phyloP scores from a whole-genome alignment of 1,140 invertebrate species.

The Nasonia vitripennis region DNA sequence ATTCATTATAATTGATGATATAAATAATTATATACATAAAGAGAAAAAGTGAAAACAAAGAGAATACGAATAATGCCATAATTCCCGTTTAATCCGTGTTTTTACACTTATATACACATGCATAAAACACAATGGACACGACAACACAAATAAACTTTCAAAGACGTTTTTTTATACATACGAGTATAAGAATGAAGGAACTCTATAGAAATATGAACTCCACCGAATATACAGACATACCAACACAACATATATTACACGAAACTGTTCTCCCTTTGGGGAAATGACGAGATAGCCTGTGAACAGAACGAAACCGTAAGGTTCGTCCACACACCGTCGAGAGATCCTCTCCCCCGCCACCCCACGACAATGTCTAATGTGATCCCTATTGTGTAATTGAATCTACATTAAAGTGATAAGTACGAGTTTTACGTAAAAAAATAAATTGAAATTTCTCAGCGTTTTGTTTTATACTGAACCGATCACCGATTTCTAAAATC shows the following conservation, averaged over 20 bases:
- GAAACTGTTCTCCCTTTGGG: background rate
- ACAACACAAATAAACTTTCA: background rate
- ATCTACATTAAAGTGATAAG: conserved; percentile 59
- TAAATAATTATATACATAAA: conserved; percentile 76
- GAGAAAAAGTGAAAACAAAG: conserved; percentile 36
- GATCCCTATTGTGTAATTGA: conserved; percentile 66
- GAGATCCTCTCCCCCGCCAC: conserved; percentile 41
- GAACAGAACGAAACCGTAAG: conserved; percentile 6
- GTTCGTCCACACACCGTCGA: conserved; percentile 36
- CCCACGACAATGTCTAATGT: conserved; percentile 64
- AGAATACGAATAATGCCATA: conserved; percentile 32
- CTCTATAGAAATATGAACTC: background rate
- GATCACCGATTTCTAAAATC: background rate
- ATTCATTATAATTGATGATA: conserved; percentile 76
- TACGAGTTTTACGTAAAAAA: conserved; percentile 58
- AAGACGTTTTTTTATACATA: conserved; percentile 22
- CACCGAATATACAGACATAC: background rate
- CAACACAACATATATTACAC: background rate
- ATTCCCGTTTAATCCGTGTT: conserved; percentile 23
- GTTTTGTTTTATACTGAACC: conserved; percentile 13
- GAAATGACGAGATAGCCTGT: conserved; percentile 1
- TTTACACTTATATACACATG: background rate
- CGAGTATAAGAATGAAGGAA: background rate
- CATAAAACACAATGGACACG: background rate
- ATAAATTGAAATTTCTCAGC: conserved; percentile 29